Evolutionary conservation across 2,113 vertebrate species (phyloP).

Genomic region (Ochotona princeps): DNA sequence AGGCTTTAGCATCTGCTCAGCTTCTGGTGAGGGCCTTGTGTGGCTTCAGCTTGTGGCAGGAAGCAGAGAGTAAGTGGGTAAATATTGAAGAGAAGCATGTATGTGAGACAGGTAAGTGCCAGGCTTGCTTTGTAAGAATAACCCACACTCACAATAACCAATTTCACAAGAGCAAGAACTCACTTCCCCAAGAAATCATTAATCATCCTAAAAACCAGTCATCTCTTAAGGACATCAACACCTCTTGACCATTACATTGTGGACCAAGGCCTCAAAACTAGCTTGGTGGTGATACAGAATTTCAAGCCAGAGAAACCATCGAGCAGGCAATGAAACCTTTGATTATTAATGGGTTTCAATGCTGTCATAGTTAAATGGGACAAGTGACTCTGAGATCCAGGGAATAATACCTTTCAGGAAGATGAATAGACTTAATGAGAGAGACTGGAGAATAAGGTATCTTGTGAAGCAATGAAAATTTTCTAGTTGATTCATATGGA

Average conservation of each 20-base stretch:
- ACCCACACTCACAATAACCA: background rate
- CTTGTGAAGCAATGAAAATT: constrained; percentile 2
- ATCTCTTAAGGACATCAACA: background rate
- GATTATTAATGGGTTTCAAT: background rate
- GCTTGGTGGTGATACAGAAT: background rate
- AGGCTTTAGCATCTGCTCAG: background rate
- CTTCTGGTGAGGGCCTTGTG: background rate
- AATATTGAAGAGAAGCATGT: background rate
- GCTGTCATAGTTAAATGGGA: background rate
- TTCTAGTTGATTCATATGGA: constrained; percentile 1
- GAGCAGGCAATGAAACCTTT: background rate
- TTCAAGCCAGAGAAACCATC: background rate
- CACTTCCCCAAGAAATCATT: background rate
- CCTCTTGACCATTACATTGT: background rate
- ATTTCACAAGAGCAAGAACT: background rate
- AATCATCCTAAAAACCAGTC: background rate
- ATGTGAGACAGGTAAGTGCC: background rate
- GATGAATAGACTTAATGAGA: background rate
- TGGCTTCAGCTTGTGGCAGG: background rate
- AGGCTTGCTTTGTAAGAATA: background rate
- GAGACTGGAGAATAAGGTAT: background rate
- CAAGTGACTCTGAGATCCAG: background rate
- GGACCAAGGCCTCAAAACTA: background rate
- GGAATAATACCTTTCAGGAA: background rate
- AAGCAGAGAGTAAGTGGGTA: background rate